Evolutionary conservation across 2,113 vertebrate genomes (phyloP).

Genomic region (Mustelus asterias): DNA sequence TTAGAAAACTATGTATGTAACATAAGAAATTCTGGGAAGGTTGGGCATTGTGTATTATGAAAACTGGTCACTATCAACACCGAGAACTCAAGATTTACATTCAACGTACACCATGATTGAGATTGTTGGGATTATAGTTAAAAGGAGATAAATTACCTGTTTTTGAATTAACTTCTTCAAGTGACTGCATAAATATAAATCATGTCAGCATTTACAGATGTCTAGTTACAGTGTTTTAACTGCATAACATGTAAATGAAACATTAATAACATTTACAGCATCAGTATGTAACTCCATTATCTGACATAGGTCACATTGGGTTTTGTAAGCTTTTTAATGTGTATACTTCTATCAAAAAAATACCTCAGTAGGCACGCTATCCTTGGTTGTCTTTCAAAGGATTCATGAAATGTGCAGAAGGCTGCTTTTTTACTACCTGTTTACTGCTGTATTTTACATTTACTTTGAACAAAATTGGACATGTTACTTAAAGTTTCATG

Average conservation of each 20-base stretch:
- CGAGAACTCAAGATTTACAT: background rate
- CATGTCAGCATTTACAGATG: background rate
- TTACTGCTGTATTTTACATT: conserved; percentile 32
- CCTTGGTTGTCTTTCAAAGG: conserved; percentile 21
- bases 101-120: background rate
- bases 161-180: background rate
- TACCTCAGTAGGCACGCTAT: conserved; percentile 31
- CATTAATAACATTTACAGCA: background rate
- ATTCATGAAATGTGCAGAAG: conserved; percentile 13
- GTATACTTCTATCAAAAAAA: conserved; percentile 5
- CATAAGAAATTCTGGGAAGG: conserved; percentile 21
- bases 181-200: background rate
- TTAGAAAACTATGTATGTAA: background rate
- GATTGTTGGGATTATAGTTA: background rate
- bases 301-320: background rate
- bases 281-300: conserved; percentile 12
- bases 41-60: background rate
- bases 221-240: background rate
- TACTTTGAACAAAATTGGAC: conserved; percentile 23
- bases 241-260: background rate
- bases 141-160: background rate
- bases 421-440: conserved; percentile 30
- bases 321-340: conserved; percentile 1
- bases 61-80: background rate
- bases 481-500: conserved; percentile 24